Evolutionary conservation across 1,140 invertebrate species (phyloP).

Genomic region (Chironomus tepperi): DNA sequence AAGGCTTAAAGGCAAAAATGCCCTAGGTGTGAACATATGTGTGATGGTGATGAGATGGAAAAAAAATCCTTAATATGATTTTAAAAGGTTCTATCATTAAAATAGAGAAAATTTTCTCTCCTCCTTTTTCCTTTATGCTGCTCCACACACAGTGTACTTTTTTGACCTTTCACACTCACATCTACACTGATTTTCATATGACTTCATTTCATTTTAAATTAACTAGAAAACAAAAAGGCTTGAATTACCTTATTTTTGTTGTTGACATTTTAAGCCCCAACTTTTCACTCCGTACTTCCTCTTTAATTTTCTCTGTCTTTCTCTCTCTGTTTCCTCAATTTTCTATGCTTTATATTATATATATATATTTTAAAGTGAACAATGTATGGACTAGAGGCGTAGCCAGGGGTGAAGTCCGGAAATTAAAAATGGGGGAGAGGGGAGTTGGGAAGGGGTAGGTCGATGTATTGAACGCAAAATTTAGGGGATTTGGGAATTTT

Average conservation of each 20-base stretch:
- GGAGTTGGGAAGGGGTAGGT: no score
- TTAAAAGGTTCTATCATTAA: constrained; percentile 18
- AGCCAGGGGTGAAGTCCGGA: no score
- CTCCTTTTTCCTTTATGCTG: neutral
- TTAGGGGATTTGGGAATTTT: no score
- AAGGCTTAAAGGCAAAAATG: no score
- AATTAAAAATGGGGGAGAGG: no score
- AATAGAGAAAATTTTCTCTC: neutral
- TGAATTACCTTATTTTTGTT: constrained; percentile 14
- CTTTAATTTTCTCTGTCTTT: no score
- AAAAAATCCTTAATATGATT: neutral
- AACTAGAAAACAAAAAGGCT: constrained; percentile 6
- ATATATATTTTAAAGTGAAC: no score
- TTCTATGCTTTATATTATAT: no score
- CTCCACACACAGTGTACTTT: neutral
- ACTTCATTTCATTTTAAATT: neutral
- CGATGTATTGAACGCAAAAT: no score
- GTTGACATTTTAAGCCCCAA: constrained; percentile 21
- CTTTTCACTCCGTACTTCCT: neutral
- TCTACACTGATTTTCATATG: neutral
- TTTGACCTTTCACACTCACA: neutral
- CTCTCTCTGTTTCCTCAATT: no score
- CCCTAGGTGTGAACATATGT: neutral
- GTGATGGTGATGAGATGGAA: constrained; percentile 4
- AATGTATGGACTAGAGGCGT: no score